phyloP scores from a whole-genome alignment of 2,888 invertebrate species.

The Adelphocoris suturalis region DNA sequence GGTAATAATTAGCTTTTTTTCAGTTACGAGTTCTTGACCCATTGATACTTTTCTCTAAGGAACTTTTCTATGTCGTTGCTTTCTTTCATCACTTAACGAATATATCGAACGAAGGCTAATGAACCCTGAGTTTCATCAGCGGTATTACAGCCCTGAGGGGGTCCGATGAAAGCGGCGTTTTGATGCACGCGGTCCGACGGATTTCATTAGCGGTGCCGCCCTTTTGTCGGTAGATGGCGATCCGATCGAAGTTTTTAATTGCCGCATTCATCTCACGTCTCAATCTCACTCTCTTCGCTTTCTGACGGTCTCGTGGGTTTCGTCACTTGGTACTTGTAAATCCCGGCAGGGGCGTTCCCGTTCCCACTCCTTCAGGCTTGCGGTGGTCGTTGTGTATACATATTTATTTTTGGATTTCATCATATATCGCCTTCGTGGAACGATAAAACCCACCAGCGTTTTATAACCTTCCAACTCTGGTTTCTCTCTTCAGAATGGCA shows the following conservation, averaged over 20 bases:
- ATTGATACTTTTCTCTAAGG: too few relatives aligned
- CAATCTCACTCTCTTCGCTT: constrained; percentile 25
- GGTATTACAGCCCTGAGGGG: background rate
- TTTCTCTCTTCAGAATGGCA: too few relatives aligned
- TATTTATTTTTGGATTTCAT: too few relatives aligned
- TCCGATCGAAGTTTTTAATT: constrained; percentile 45
- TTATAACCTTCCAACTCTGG: too few relatives aligned
- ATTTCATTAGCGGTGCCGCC: constrained; percentile 23
- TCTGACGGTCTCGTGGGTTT: constrained; percentile 1
- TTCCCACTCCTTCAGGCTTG: background rate
- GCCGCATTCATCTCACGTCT: constrained; percentile 54
- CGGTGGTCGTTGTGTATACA: too few relatives aligned
- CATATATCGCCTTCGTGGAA: too few relatives aligned
- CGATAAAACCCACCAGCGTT: too few relatives aligned
- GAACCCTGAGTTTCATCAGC: constrained; percentile 4
- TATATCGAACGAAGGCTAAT: background rate
- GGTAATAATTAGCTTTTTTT: too few relatives aligned
- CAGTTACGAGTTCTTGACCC: too few relatives aligned
- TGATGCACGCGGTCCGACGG: constrained; percentile 1
- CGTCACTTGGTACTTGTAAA: constrained; percentile 41
- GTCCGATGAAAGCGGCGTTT: constrained; percentile 35
- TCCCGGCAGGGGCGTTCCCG: background rate
- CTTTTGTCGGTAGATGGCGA: constrained; percentile 42
- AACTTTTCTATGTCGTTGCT: too few relatives aligned
- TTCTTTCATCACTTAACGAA: background rate